Base-by-base conservation (phyloP, 2,888 invertebrate species). In the Euphydryas editha region DNA sequence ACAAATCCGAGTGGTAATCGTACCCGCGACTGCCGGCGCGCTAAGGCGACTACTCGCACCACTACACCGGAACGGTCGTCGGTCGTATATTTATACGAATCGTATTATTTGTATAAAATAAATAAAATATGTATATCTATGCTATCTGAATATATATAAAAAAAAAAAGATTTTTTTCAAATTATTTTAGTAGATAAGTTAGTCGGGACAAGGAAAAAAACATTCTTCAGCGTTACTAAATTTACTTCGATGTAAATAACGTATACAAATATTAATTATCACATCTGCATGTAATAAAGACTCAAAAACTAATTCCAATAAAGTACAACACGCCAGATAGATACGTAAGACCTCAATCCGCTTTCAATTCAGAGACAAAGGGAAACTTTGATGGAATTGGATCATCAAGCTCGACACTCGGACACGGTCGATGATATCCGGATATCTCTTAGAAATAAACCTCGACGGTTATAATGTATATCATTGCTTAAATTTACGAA, bases 281-380 rank as follows among this genome's bases (percentile, higher is more conserved):
- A 15, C 15, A n/a, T 56, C 39, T 20, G 20, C 30, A 37, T 57
- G 15, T 42, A 21, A 39, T 57, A 57, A 20, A 39, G 21, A 51
- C 30, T 39, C 55, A 13, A 42, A 59, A 66, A 54, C 62, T 56
- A 62, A 64, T 49, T 62, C 77, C 79, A 77, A 81, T 82, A 83
- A 78, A 82, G 79, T 79, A 82, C 80, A 81, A 80, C 77, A 81
- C 81, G 80, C 81, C 78, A 75, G 76, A 81, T 78, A 72, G 80
- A 81, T 76, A 77, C 73, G 79, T 75, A 80, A 80, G 75, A 81
- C 75, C 80, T 77, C 80, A 84, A 86, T 87, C 85, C 81, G 84
- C 81, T 84, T 84, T 83, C 77, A 74, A 78, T 76, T 73, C 77
- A 73, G 78, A 81, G 81, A 87, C 86, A 88, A 88, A 87, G 86